Conservation (phyloP, 2,888 invertebrate species). For the Himalopsyche japonica region DNA sequence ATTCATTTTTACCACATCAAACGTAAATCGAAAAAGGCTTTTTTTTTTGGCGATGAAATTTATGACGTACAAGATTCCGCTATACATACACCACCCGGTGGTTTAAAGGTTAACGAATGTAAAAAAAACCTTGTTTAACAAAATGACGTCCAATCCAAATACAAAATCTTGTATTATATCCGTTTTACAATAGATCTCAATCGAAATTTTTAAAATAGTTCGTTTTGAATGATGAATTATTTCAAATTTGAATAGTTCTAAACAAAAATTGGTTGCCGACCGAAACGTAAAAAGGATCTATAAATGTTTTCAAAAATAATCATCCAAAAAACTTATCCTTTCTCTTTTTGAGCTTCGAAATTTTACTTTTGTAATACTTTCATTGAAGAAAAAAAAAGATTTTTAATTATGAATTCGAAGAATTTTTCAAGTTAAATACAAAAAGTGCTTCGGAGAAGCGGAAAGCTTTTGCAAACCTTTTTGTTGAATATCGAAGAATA, state of each 20-base stretch:
- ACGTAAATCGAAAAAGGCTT: no score
- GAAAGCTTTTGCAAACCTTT: not conserved
- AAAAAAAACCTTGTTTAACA: no score
- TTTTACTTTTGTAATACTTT: not conserved
- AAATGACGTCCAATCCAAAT: no score
- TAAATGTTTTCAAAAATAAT: not conserved
- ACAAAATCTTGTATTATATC: no score
- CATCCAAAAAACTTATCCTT: not conserved
- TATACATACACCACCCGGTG: no score
- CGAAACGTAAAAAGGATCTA: not conserved
- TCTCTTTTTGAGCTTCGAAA: not conserved
- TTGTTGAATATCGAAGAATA: not conserved
- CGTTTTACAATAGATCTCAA: no score
- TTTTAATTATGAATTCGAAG: not conserved
- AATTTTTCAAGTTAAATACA: not conserved
- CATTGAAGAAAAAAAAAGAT: not conserved
- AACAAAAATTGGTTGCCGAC: not conserved
- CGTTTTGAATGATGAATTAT: not conserved
- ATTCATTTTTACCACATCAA: no score
- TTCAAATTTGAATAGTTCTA: not conserved
- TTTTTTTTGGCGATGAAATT: no score
- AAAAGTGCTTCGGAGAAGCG: not conserved
- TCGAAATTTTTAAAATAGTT: not conserved
- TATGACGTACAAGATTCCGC: no score
- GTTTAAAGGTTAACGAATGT: no score